Conservation (phyloP, 1,140 invertebrate species). For the Drosophila erecta region DNA sequence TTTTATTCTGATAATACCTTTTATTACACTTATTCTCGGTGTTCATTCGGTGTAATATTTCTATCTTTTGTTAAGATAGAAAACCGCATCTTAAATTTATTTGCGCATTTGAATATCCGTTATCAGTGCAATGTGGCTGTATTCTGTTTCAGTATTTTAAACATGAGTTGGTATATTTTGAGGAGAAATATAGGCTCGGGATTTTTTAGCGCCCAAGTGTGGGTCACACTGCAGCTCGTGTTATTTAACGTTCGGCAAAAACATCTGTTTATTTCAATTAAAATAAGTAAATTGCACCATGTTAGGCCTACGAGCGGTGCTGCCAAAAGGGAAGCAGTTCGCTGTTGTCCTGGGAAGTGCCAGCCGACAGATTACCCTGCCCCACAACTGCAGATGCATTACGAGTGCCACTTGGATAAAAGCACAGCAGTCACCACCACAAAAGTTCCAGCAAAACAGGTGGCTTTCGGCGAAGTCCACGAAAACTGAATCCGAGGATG, state of each 20-base stretch:
- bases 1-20: no score
- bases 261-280: slow-evolving; percentile 21
- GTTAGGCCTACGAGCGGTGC: slow-evolving; percentile 44
- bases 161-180: background rate
- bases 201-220: background rate
- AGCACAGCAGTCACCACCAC: slow-evolving; percentile 6
- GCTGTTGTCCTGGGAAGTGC: slow-evolving; percentile 10
- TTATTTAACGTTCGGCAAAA: slow-evolving; percentile 29
- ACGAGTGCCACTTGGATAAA: slow-evolving; percentile 14
- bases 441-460: slow-evolving; percentile 37
- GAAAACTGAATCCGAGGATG: slow-evolving; percentile 10
- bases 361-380: slow-evolving; percentile 7
- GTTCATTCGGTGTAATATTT: no score
- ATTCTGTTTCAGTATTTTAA: background rate
- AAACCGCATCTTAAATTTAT: background rate
- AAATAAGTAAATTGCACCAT: slow-evolving; percentile 29
- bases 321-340: slow-evolving; percentile 46
- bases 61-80: no score
- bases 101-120: slow-evolving; percentile 4
- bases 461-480: slow-evolving; percentile 2
- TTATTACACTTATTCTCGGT: no score
- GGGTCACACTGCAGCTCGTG: slow-evolving; percentile 8
- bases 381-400: slow-evolving; percentile 14
- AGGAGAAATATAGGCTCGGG: fast-evolving
- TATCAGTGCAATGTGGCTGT: background rate